Conservation (phyloP, 2,888 invertebrate genomes). For the Bursaphelenchus okinawaensis region DNA sequence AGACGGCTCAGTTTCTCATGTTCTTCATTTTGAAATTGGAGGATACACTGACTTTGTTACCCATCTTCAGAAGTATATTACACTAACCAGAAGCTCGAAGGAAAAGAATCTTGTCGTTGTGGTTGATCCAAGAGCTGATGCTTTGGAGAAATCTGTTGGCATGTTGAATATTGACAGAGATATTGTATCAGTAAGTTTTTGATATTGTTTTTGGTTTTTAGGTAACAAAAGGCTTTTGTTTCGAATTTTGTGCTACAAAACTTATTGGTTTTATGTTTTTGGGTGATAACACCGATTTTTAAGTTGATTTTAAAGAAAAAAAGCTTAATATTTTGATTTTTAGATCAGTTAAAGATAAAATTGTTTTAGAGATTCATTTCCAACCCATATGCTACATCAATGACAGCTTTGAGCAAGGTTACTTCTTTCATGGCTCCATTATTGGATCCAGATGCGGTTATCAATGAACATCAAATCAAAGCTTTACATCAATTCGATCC, state of each 20-base stretch:
- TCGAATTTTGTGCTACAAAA: too few relatives aligned
- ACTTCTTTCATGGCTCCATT: conserved; percentile 57
- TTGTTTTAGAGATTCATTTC: conserved; percentile 62
- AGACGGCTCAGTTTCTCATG: conserved; percentile 70
- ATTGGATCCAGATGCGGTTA: conserved; percentile 55
- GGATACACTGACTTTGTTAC: conserved; percentile 73
- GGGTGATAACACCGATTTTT: too few relatives aligned
- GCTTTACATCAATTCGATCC: conserved; percentile 61
- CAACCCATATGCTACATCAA: conserved; percentile 75
- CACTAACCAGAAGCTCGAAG: conserved; percentile 65
- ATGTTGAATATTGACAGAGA: conserved; percentile 67
- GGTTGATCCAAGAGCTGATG: conserved; percentile 65
- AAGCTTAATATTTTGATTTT: too few relatives aligned
- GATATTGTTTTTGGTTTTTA: neutral
- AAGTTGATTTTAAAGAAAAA: too few relatives aligned
- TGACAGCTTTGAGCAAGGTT: conserved; percentile 80
- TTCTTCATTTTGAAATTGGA: conserved; percentile 80
- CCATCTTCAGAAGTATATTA: conserved; percentile 56
- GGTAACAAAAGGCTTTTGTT: too few relatives aligned
- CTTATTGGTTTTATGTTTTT: too few relatives aligned
- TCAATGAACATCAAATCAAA: conserved; percentile 57
- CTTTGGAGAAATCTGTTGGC: conserved; percentile 77
- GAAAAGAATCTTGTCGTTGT: conserved; percentile 72
- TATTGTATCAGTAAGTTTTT: conserved; percentile 59
- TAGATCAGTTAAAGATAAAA: too few relatives aligned